Evolutionary conservation across 2,888 invertebrate species (phyloP).

Genomic region (Habroteleia sp.): DNA sequence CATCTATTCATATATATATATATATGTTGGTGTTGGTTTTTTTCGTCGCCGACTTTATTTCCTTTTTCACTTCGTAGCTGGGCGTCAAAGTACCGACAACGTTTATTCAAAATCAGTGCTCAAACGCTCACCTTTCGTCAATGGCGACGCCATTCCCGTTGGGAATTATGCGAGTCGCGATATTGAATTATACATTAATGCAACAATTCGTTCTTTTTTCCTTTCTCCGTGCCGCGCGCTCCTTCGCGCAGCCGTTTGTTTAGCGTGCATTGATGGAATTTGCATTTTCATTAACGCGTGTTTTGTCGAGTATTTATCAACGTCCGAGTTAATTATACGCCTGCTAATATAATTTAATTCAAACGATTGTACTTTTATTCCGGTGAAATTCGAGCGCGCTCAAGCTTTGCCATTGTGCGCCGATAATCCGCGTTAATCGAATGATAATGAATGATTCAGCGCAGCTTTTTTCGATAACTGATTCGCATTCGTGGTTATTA

Average conservation of each 20-base stretch:
- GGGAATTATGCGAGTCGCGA: slow-evolving; percentile 28
- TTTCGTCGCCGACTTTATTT: slow-evolving; percentile 3
- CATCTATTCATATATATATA: slow-evolving; percentile 34
- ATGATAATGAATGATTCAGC: slow-evolving; percentile 38
- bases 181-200: slow-evolving; percentile 45
- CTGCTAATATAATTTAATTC: slow-evolving; percentile 42
- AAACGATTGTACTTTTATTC: slow-evolving; percentile 45
- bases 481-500: too few relatives aligned
- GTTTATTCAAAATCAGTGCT: slow-evolving; percentile 49
- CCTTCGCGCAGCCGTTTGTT: slow-evolving; percentile 16
- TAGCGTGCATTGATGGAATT: slow-evolving; percentile 25
- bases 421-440: slow-evolving; percentile 35
- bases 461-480: too few relatives aligned
- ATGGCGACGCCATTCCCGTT: slow-evolving; percentile 15
- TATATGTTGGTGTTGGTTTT: slow-evolving; percentile 8
- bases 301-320: slow-evolving; percentile 43
- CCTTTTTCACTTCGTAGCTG: slow-evolving; percentile 13
- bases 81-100: slow-evolving; percentile 27
- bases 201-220: slow-evolving; percentile 28
- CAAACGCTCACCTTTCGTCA: slow-evolving; percentile 14
- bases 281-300: slow-evolving; percentile 44
- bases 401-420: slow-evolving; percentile 7
- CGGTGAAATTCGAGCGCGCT: slow-evolving; percentile 10
- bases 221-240: too few relatives aligned
- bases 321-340: slow-evolving; percentile 36